A percentile compares a stretch with the other conserved stretches of the same genome.
These are phyloP conservation scores for Neolamprologus longior DNA, from an alignment of 2,113 vertebrate genomes.

Conservation along the genomic window DNA sequence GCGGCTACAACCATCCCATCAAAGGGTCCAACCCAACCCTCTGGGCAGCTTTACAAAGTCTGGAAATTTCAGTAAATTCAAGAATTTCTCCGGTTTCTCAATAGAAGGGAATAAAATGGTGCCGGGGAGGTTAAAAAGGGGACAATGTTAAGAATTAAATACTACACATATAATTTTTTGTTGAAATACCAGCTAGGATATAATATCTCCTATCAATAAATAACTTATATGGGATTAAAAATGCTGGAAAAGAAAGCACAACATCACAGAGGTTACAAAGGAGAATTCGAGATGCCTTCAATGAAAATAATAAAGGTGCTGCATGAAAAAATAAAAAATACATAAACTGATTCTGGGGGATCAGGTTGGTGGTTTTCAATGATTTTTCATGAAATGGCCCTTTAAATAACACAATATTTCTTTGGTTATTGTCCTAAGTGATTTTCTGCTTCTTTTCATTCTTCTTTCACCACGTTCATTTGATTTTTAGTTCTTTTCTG, in stretches of 20 bases:
- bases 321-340: not conserved
- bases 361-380: not conserved
- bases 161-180: not conserved
- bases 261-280: fast-evolving
- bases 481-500: not conserved
- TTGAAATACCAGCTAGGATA: not conserved
- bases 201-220: not conserved
- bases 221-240: fast-evolving
- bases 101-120: fast-evolving
- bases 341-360: not conserved
- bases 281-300: fast-evolving
- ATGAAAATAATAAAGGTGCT: fast-evolving
- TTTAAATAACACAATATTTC: not conserved
- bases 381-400: not conserved
- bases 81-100: fast-evolving
- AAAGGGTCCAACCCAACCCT: not conserved
- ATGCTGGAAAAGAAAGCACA: not conserved
- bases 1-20: not conserved
- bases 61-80: not conserved
- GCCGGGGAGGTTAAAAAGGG: fast-evolving
- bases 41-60: no score
- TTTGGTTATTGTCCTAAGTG: not conserved
- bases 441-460: not conserved
- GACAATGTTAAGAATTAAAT: not conserved
- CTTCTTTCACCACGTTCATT: not conserved